Percentiles rank a stretch among this genome's conserved stretches.
phyloP scores from a whole-genome alignment of 1,140 invertebrate species.

The Tachypleus tridentatus region DNA sequence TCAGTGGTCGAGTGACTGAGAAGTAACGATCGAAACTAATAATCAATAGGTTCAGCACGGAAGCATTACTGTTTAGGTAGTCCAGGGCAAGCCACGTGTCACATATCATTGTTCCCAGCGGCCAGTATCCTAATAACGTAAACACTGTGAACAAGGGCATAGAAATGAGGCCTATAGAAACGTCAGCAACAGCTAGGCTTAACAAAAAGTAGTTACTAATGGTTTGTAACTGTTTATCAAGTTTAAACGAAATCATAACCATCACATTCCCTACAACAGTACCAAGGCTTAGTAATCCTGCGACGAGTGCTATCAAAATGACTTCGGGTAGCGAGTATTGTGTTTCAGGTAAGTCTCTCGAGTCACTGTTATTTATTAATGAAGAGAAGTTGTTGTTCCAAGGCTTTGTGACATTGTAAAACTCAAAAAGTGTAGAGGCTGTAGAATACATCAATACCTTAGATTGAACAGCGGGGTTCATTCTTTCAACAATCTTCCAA shows the following conservation, averaged over 20 bases:
- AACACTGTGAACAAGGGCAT: slow-evolving; percentile 28
- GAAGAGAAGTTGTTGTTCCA: too few species aligned
- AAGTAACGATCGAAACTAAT: slow-evolving; percentile 43
- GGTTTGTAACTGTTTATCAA: slow-evolving; percentile 43
- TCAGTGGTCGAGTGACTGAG: slow-evolving; percentile 43
- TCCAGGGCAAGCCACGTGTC: slow-evolving; percentile 39
- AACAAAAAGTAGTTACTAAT: slow-evolving; percentile 46
- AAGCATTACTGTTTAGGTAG: slow-evolving; percentile 38
- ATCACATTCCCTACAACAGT: slow-evolving; percentile 41
- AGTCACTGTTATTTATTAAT: too few species aligned
- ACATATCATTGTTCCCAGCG: slow-evolving; percentile 33
- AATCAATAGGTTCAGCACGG: slow-evolving; percentile 35
- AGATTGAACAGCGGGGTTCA: too few species aligned
- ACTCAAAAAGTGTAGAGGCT: too few species aligned
- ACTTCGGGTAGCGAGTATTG: slow-evolving; percentile 17
- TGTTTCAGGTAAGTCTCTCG: not conserved
- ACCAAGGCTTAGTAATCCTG: slow-evolving; percentile 23
- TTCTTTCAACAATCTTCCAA: too few species aligned
- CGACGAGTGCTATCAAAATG: slow-evolving; percentile 18
- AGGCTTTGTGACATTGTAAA: too few species aligned
- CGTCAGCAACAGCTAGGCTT: slow-evolving; percentile 34
- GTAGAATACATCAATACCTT: too few species aligned
- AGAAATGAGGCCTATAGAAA: slow-evolving; percentile 32
- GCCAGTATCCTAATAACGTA: slow-evolving; percentile 28
- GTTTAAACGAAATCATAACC: slow-evolving; percentile 42